Conservation (phyloP, 2,113 vertebrate species). For the Hippocampus comes region DNA sequence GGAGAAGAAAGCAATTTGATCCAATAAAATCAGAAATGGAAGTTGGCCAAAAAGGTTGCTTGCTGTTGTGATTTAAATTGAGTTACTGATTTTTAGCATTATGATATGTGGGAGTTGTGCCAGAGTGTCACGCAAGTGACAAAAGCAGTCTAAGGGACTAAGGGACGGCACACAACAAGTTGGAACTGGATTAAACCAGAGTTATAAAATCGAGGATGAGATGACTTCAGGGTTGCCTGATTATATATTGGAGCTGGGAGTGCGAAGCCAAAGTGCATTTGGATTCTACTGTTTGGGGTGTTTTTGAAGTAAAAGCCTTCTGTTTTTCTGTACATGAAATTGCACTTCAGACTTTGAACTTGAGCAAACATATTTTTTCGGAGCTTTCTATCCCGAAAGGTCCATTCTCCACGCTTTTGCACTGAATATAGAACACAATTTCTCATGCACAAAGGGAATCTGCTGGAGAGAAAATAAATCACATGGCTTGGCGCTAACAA, state of each 20-base stretch:
- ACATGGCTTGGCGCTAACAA: neutral
- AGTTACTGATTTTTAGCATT: neutral
- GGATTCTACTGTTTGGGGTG: neutral
- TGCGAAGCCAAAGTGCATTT: neutral
- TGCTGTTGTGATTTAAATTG: neutral
- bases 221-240: neutral
- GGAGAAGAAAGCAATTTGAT: neutral
- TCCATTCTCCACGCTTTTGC: neutral
- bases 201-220: neutral
- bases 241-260: neutral
- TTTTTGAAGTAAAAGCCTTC: neutral
- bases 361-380: neutral
- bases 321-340: neutral
- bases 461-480: neutral
- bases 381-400: neutral
- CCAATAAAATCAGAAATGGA: neutral
- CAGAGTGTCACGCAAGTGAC: no score
- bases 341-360: conserved; percentile 1
- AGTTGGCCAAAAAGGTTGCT: neutral
- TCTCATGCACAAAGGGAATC: neutral
- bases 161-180: neutral
- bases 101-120: no score
- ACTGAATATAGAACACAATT: neutral
- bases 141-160: neutral
- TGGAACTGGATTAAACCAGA: conserved; percentile 19